Conservation (phyloP, 2,888 invertebrate species). For the Dendrolimus pini region DNA sequence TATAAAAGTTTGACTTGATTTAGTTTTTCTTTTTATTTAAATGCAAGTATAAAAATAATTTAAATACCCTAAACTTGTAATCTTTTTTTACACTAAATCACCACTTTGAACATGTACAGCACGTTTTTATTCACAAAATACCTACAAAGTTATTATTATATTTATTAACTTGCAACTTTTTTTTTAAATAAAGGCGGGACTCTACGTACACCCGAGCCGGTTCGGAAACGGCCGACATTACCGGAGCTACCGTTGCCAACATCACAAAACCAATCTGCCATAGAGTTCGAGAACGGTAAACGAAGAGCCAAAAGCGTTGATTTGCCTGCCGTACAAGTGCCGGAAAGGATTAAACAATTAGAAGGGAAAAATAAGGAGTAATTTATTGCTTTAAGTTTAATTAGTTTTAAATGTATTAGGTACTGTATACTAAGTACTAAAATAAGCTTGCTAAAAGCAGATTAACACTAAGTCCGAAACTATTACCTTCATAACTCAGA, state of each 20-base stretch:
- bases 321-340: slow-evolving; percentile 66
- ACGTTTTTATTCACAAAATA: no score
- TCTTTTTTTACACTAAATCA: no score
- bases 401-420: neutral
- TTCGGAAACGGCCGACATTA: slow-evolving; percentile 47
- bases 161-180: no score
- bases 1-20: no score
- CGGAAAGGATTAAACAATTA: slow-evolving; percentile 59
- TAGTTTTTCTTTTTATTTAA: no score
- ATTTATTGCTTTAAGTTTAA: slow-evolving; percentile 6
- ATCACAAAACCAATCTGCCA: slow-evolving; percentile 25
- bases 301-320: slow-evolving; percentile 63
- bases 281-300: slow-evolving; percentile 47
- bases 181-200: slow-evolving; percentile 33
- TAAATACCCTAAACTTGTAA: no score
- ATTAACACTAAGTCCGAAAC: no score
- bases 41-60: no score
- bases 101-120: no score
- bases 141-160: no score
- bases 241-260: slow-evolving; percentile 45
- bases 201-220: slow-evolving; percentile 42
- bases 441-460: no score
- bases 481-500: neutral
- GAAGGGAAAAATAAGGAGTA: slow-evolving; percentile 38
- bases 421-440: neutral